Base-by-base conservation (phyloP, 2,113 vertebrate species). In the Phylloscopus trochiloides region DNA sequence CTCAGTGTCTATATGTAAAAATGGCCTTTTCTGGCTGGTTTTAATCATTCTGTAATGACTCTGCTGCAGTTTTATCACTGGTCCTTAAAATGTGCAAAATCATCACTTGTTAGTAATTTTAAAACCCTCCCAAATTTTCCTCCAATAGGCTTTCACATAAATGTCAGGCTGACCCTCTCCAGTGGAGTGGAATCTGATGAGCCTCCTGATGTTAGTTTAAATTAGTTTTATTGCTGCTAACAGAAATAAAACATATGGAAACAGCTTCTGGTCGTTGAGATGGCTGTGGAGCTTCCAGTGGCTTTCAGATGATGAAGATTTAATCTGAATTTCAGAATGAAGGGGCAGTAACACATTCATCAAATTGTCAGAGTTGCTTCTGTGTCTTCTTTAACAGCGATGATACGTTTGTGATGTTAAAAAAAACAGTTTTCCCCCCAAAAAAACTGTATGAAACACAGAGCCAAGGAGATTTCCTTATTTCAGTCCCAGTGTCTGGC, bases 141-240 rank as follows among this genome's bases (percentile, higher is more conserved):
- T 70, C 31, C 62, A 24, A 1, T 43, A 38, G 90, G 12, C 58
- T 82, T 91, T 38, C 61, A 40, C 22, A 19, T 74, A 72, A 67
- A 79, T 32, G 11, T 61, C 74, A 82, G 62, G n/a, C 45, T 92
- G 82, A 70, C 59, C 47, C 71, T 83, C 3, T 72, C 7, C 40
- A 62, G 34, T 31, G 18, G 66, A 72, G 31, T 52, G 45, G 74
- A 93, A 80, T 55, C 48, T 51, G 81, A 91, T 68, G 52, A 65
- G 36, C 51, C 85, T 77, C 63, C 38, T 76, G 45, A 48, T 47
- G n/a, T 88, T 79, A 59, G 67, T 61, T 92, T 75, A 70, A 59
- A 90, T 92, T 34, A 52, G 17, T 72, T 94, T 90, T 92, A 90
- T 83, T 89, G 26, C 48, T 68, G 38, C 68, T 40, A 73, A 59